A percentile compares a stretch with the other conserved stretches of the same genome.
Conservation (phyloP, 2,797 vertebrate species). For the Ispidina lecontei region DNA sequence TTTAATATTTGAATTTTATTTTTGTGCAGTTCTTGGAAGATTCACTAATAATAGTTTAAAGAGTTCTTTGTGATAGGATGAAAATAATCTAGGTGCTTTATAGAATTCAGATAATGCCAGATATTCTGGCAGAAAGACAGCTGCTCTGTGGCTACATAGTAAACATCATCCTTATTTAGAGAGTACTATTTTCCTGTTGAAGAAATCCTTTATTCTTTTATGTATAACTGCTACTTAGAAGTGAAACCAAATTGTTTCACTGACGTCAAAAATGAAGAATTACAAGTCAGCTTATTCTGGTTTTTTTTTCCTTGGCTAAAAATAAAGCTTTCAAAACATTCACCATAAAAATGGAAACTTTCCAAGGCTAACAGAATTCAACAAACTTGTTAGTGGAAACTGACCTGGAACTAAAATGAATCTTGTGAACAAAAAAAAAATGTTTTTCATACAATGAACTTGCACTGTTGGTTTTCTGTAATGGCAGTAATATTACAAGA, state of each 20-base stretch:
- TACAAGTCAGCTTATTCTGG: conserved; percentile 42
- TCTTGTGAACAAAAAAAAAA: background rate
- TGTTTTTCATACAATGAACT: background rate
- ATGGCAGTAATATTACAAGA: background rate
- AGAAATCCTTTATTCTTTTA: conserved; percentile 45
- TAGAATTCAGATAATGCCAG: background rate
- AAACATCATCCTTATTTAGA: conserved; percentile 16
- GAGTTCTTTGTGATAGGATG: background rate
- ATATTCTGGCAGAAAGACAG: conserved; percentile 5
- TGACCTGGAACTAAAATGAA: background rate
- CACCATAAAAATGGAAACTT: conserved; percentile 39
- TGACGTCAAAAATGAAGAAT: conserved; percentile 52
- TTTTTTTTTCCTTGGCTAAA: background rate
- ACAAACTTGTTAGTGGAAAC: conserved; percentile 14
- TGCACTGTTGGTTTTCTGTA: background rate
- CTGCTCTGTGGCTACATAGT: background rate
- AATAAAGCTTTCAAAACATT: conserved; percentile 29
- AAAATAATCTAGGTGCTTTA: conserved; percentile 41
- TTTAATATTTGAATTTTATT: background rate
- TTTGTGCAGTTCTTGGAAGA: background rate
- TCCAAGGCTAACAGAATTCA: conserved; percentile 39
- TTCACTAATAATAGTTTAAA: conserved; percentile 12
- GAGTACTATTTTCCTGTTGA: background rate
- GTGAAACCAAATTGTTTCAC: conserved; percentile 45
- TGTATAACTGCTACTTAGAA: conserved; percentile 28